phyloP scores from a whole-genome alignment of 1,140 invertebrate species.

The Hestina assimilis region DNA sequence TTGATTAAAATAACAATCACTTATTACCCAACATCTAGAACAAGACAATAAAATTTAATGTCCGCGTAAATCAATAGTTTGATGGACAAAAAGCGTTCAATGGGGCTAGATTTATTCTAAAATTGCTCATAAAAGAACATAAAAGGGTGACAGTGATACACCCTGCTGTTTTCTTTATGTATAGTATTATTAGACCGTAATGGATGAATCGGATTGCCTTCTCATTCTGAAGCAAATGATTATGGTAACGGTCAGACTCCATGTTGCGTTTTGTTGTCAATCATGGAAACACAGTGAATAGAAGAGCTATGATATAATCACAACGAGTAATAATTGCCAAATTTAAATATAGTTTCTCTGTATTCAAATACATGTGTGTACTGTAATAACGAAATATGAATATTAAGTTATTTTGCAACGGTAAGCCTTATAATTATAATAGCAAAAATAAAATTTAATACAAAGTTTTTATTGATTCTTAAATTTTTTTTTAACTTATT shows the following conservation, averaged over 20 bases:
- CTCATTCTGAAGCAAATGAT: constrained; percentile 65
- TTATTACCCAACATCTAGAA: constrained; percentile 28
- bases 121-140: constrained; percentile 48
- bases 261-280: constrained; percentile 57
- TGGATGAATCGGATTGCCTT: constrained; percentile 54
- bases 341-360: background rate
- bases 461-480: too few species aligned
- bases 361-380: background rate
- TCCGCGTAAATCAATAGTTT: constrained; percentile 38
- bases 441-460: too few species aligned
- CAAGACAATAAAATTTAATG: constrained; percentile 36
- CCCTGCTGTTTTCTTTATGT: constrained; percentile 71
- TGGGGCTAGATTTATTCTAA: constrained; percentile 7
- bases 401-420: too few species aligned
- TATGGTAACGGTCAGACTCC: constrained; percentile 61
- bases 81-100: constrained; percentile 29
- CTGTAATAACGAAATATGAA: too few species aligned
- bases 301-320: constrained; percentile 22
- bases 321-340: background rate
- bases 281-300: constrained; percentile 34
- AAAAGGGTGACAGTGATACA: constrained; percentile 68
- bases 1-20: constrained; percentile 33
- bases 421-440: too few species aligned
- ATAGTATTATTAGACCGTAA: constrained; percentile 64
- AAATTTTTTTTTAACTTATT: too few species aligned